Evolutionary conservation across 2,113 vertebrate genomes (phyloP).

Genomic region (Planiliza haematocheilus): DNA sequence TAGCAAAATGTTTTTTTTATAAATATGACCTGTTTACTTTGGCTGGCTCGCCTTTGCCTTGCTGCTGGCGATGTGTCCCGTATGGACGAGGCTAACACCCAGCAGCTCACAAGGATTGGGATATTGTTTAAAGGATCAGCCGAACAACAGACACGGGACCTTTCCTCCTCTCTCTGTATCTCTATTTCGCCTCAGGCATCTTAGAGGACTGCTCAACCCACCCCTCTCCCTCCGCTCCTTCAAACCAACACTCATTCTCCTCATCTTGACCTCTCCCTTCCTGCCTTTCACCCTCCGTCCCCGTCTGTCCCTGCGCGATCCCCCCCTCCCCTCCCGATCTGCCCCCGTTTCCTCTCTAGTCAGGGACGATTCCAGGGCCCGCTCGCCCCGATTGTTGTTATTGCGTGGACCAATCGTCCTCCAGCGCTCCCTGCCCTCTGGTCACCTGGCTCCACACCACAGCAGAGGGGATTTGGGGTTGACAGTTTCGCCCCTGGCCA

Average conservation of each 20-base stretch:
- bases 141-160: constrained; percentile 78
- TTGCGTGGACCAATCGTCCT: constrained; percentile 60
- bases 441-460: constrained; percentile 67
- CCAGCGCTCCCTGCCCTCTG: constrained; percentile 68
- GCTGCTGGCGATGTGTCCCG: constrained; percentile 27
- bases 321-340: constrained; percentile 14
- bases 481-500: constrained; percentile 76
- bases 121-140: constrained; percentile 78
- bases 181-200: constrained; percentile 69
- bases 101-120: constrained; percentile 68
- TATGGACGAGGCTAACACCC: constrained; percentile 53
- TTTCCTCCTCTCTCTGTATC: constrained; percentile 41
- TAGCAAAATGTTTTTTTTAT: constrained; percentile 21
- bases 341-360: constrained; percentile 43
- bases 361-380: constrained; percentile 60
- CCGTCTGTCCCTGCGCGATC: constrained; percentile 27
- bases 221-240: constrained; percentile 39
- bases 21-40: constrained; percentile 55
- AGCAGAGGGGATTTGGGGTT: constrained; percentile 68
- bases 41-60: constrained; percentile 26
- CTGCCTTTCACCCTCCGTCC: constrained; percentile 47
- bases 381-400: constrained; percentile 63
- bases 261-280: constrained; percentile 48
- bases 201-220: constrained; percentile 38
- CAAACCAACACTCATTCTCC: constrained; percentile 36